Evolutionary conservation across 2,113 vertebrate species (phyloP), one percentile per base, ranked within the genome.

Genomic region (Pseudorhombus dupliciocellatus): DNA sequence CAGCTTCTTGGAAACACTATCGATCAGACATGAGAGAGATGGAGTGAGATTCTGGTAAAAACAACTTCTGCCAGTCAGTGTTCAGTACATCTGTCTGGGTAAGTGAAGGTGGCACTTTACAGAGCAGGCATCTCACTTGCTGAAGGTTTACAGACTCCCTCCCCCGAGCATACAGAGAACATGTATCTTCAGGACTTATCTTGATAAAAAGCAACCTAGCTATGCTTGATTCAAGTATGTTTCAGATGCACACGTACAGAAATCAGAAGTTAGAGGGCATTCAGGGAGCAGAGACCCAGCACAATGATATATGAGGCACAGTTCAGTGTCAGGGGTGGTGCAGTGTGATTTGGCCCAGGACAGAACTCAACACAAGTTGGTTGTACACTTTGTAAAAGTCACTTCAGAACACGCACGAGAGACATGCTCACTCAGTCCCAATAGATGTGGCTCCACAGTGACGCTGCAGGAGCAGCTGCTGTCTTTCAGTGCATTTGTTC

Each of bases 291-390:
- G 44, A 12, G 57, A 75, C 60, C 42, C 67, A 73, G 22, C 73
- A 66, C 9, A 24, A 70, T 16, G n/a, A 70, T 71, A 61, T 26
- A 26, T 53, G 73, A 92, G 92, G 90, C 91, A 92, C 90, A 84
- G 78, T 82, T 81, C 59, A 78, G 67, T 70, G 68, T 79, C 46
- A 44, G 15, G 60, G 57, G 67, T 71, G 31, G 74, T 56, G 55
- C 53, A 20, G 7, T 34, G 18, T 34, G 24, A 75, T 65, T 55
- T 57, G 55, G 37, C 61, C 28, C 11, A 55, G 56, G 61, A 52
- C 30, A 61, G 7, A 40, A 61, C 24, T n/a, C 30, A 60, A 22
- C 48, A 5, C 4, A 42, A 37, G 51, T 56, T n/a, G 53, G 4
- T 28, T 30, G 3, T 21, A 22, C 11, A 73, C 7, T 5, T n/a